Conservation (phyloP, 2,888 invertebrate genomes). For the Caenorhabditis doughertyi region DNA sequence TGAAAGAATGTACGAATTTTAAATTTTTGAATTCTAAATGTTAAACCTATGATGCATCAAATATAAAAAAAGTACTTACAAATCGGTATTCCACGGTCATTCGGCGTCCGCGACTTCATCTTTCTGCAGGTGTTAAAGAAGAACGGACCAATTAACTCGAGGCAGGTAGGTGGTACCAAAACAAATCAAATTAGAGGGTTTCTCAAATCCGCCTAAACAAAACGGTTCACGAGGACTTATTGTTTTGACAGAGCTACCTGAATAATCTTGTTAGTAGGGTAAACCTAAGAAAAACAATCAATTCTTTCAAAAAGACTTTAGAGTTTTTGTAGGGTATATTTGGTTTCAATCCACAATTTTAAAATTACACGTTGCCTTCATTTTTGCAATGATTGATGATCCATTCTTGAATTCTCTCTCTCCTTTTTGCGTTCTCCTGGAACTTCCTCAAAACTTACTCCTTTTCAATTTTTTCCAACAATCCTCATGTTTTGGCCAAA, state of each 20-base stretch:
- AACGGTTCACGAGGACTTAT: conserved; percentile 27
- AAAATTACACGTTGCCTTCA: background rate
- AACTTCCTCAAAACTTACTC: no score
- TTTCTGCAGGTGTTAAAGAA: conserved; percentile 42
- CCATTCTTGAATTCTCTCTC: background rate
- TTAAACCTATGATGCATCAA: conserved; percentile 13
- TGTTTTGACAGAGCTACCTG: background rate
- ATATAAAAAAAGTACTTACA: conserved; percentile 42
- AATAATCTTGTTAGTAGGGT: conserved; percentile 10
- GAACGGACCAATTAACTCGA: conserved; percentile 36
- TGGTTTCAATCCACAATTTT: no score
- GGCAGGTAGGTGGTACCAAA: conserved; percentile 16
- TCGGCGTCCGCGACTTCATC: conserved; percentile 48
- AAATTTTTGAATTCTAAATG: conserved; percentile 13
- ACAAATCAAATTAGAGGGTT: conserved; percentile 48
- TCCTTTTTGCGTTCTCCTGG: no score
- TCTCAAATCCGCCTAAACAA: conserved; percentile 4
- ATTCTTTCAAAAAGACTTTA: no score
- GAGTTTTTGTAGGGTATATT: no score
- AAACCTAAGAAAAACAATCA: background rate
- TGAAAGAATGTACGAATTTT: conserved; percentile 54
- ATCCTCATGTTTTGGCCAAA: conserved; percentile 32
- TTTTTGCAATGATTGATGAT: no score
- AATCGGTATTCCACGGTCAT: conserved; percentile 16
- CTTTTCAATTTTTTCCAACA: no score